A percentile compares a stretch with the other conserved stretches of the same genome.
phyloP scores from a whole-genome alignment of 2,888 invertebrate species.

The Nesidiocoris tenuis region DNA sequence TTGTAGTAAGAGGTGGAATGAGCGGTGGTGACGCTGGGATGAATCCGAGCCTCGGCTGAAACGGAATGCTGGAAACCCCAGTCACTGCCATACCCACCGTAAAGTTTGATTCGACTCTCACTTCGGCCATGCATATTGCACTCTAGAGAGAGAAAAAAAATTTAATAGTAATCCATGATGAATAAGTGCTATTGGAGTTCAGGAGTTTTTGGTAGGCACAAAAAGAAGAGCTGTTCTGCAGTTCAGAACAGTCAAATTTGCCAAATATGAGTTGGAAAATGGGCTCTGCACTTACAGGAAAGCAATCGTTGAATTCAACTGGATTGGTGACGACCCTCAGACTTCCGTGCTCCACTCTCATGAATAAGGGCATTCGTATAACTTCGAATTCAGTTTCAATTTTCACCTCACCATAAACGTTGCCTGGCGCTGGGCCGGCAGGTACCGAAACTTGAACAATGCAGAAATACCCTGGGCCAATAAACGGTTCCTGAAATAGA shows the following conservation, averaged over 20 bases:
- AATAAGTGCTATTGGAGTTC: too few relatives aligned
- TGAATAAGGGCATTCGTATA: constrained; percentile 69
- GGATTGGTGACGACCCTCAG: constrained; percentile 67
- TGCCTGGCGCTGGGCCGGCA: constrained; percentile 67
- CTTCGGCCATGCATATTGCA: constrained; percentile 71
- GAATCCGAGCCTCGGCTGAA: constrained; percentile 64
- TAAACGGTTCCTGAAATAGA: constrained; percentile 52
- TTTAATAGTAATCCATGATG: not conserved
- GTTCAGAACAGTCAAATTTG: too few relatives aligned
- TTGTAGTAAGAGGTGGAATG: constrained; percentile 58
- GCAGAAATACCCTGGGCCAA: constrained; percentile 64
- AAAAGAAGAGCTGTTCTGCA: constrained; percentile 8
- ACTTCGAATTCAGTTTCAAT: constrained; percentile 71
- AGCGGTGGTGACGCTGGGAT: constrained; percentile 54
- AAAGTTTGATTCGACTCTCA: constrained; percentile 80
- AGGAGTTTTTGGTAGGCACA: not conserved
- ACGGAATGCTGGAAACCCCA: constrained; percentile 63
- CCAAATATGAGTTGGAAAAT: too few relatives aligned
- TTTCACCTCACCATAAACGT: constrained; percentile 67
- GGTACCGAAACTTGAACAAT: constrained; percentile 71
- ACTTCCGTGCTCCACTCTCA: constrained; percentile 73
- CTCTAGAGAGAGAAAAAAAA: constrained; percentile 59
- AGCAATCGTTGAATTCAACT: constrained; percentile 73
- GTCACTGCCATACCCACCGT: constrained; percentile 75
- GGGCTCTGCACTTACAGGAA: constrained; percentile 77